Conservation (phyloP, 2,113 vertebrate genomes). For the Mesoclemmys tuberculata region DNA sequence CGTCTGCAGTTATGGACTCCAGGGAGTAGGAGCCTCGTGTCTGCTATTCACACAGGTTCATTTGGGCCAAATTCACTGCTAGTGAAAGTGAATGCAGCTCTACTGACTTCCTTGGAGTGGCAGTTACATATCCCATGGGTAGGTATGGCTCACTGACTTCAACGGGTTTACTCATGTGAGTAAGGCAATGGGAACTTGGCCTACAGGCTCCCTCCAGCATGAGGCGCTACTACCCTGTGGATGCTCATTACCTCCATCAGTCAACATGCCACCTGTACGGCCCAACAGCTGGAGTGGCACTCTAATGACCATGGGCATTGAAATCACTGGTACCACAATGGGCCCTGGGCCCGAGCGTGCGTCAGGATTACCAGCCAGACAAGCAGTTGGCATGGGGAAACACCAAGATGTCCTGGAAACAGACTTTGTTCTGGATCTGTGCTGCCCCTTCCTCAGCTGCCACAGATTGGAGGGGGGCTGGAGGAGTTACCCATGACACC, state of each 20-base stretch:
- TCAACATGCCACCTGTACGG: background rate
- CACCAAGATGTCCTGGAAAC: accelerated
- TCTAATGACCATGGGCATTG: too few species aligned
- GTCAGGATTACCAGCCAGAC: background rate
- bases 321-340: accelerated
- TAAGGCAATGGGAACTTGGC: background rate
- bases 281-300: background rate
- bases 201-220: background rate
- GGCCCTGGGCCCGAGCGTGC: accelerated
- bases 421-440: background rate
- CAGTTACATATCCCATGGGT: background rate
- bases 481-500: too few species aligned
- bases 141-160: background rate
- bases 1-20: accelerated
- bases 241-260: background rate
- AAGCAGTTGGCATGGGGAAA: background rate
- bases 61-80: background rate
- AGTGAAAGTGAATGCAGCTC: accelerated
- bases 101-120: background rate
- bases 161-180: background rate
- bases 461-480: background rate
- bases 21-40: background rate
- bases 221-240: accelerated
- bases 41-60: background rate
- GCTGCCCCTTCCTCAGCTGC: background rate